Evolutionary conservation across 1,140 invertebrate genomes (phyloP).

Genomic region (Drosophila kepulauana): DNA sequence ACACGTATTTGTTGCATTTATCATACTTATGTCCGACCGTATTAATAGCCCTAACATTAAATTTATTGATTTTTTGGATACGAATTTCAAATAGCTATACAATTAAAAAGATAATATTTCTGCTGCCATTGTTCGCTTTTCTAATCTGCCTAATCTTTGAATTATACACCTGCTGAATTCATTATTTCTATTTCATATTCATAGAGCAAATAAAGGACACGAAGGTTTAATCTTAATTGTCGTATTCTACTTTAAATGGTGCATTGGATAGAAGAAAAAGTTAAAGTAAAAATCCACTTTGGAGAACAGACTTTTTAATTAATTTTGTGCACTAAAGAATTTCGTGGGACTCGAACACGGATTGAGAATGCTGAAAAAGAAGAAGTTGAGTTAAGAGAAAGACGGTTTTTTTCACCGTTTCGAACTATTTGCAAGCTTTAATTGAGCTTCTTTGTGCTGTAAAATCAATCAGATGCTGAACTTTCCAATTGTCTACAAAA

Average conservation of each 20-base stretch:
- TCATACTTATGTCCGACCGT: not conserved
- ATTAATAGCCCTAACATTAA: not conserved
- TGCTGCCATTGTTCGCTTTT: not conserved
- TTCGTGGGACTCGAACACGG: not conserved
- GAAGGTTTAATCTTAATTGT: not conserved
- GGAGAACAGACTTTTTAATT: not conserved
- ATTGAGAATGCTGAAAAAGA: not conserved
- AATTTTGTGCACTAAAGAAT: not conserved
- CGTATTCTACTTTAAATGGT: too few species aligned
- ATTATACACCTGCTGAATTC: not conserved
- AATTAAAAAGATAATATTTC: constrained; percentile 4
- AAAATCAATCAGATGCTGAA: constrained; percentile 15
- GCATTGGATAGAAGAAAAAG: not conserved
- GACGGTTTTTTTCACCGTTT: constrained; percentile 7
- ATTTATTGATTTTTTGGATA: constrained; percentile 10
- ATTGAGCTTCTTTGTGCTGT: constrained; percentile 21
- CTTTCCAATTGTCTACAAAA: constrained; percentile 15
- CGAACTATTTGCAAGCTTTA: constrained; percentile 13
- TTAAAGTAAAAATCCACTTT: not conserved
- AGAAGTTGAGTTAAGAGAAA: not conserved
- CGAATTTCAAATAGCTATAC: constrained; percentile 5
- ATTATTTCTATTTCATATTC: not conserved
- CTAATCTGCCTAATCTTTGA: not conserved
- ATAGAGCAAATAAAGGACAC: not conserved
- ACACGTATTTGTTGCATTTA: constrained; percentile 12